phyloP scores from a whole-genome alignment of 2,888 invertebrate species.

The Papilio gigon region DNA sequence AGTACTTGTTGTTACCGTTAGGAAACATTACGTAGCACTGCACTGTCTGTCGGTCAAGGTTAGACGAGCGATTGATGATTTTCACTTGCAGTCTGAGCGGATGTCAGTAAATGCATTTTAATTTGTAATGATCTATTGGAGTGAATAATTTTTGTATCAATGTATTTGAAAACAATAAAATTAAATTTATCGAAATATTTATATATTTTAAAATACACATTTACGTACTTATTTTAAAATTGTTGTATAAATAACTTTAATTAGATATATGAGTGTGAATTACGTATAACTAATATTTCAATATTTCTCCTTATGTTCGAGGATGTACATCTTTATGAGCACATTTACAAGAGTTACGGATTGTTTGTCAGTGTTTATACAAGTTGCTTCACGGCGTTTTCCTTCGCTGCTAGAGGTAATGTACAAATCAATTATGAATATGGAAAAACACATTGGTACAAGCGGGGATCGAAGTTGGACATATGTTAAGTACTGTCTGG shows the following conservation, averaged over 20 bases:
- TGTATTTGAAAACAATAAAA: constrained; percentile 48
- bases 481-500: too few species aligned
- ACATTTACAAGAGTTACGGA: too few species aligned
- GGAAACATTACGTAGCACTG: constrained; percentile 60
- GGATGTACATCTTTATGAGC: not conserved
- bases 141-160: not conserved
- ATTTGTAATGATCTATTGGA: not conserved
- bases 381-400: too few species aligned
- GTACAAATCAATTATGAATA: too few species aligned
- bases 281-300: not conserved
- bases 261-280: not conserved
- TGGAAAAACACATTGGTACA: too few species aligned
- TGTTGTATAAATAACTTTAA: not conserved
- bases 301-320: not conserved
- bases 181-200: too few species aligned
- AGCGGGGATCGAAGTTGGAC: too few species aligned
- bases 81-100: constrained; percentile 56
- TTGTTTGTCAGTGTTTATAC: too few species aligned
- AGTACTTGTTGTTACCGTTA: constrained; percentile 60
- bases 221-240: not conserved
- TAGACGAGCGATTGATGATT: constrained; percentile 56
- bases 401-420: too few species aligned
- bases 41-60: constrained; percentile 64
- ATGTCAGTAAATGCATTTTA: not conserved
- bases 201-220: too few species aligned